These are phyloP conservation scores for Gryon sp. DNA, from an alignment of 1,140 invertebrate genomes.

Conservation along the genomic window DNA sequence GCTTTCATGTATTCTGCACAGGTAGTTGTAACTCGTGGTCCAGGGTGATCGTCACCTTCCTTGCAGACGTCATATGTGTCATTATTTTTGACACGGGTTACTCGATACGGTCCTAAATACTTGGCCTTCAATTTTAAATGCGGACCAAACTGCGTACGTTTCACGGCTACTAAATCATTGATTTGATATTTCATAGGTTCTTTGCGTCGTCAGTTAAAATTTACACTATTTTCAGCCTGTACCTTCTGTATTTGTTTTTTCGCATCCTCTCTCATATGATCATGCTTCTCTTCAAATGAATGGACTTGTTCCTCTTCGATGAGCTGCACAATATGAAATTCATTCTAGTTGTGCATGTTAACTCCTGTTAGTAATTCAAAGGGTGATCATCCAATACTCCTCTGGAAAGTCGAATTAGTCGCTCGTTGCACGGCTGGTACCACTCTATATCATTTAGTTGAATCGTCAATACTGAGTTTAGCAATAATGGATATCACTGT, in stretches of 20 bases:
- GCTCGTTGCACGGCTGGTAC: neutral
- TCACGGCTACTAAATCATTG: constrained; percentile 61
- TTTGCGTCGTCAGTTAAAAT: constrained; percentile 50
- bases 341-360: neutral
- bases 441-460: neutral
- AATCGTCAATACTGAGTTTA: neutral
- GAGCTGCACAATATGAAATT: neutral
- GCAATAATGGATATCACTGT: neutral
- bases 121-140: constrained; percentile 37
- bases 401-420: constrained; percentile 20
- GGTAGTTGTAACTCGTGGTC: constrained; percentile 1
- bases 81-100: constrained; percentile 5
- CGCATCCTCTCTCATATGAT: constrained; percentile 4
- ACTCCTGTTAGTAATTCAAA: constrained; percentile 16
- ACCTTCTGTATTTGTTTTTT: constrained; percentile 41
- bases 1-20: constrained; percentile 21
- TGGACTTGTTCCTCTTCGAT: neutral
- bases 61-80: constrained; percentile 17
- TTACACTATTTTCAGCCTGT: constrained; percentile 61
- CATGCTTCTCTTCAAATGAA: constrained; percentile 5
- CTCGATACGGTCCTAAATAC: constrained; percentile 26
- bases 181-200: constrained; percentile 23
- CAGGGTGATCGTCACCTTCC: neutral
- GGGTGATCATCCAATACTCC: constrained; percentile 17
- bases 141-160: constrained; percentile 55